Base-by-base conservation (phyloP, 2,113 vertebrate species). In the Cyanoderma ruficeps region DNA sequence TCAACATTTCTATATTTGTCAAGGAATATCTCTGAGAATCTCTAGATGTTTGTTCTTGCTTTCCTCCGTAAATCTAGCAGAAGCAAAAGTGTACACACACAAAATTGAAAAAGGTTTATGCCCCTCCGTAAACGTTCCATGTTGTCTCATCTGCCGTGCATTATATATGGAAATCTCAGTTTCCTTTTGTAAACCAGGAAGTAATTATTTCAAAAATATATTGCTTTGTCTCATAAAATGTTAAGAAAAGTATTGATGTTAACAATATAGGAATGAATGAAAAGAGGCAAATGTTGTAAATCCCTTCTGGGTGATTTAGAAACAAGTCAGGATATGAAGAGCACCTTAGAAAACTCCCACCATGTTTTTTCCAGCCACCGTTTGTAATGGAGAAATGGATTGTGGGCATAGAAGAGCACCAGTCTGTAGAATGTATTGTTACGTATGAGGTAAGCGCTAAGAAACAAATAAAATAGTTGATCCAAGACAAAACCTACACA, bases 311-410 rank as follows among this genome's bases (percentile, higher is more conserved):
- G 28, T 87, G n/a, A 91, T 83, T 91, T 79, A 92, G 44, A 83
- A 90, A 61, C 46, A 65, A 82, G 46, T 57, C 4, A 23, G 81
- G 46, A 77, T n/a, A 65, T 69, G 39, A 84, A 81, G 7, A 82
- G 37, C 76, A 90, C 41, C 61, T 79, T 68, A 15, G 74, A 76
- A 87, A 90, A 72, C 31, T 81, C 65, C 37, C 44, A 41, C 21
- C 41, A 8, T 94, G 61, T 96, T 98, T 82, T 93, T 98, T 98
- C 85, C 98, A 99, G 99, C 99, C 99, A 47, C 99, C 99, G 0
- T 99, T 99, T 97, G 99, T 99, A 78, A 99, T 99, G 99, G 99
- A 99, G 96, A 99, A 99, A 87, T 99, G 99, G 99, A 98, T 99
- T 44, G 95, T 99, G 72, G 99, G 99, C 84, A 97, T 99, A 92